Evolutionary conservation across 2,888 invertebrate species (phyloP).

Genomic region (Cryptus viduatorius): DNA sequence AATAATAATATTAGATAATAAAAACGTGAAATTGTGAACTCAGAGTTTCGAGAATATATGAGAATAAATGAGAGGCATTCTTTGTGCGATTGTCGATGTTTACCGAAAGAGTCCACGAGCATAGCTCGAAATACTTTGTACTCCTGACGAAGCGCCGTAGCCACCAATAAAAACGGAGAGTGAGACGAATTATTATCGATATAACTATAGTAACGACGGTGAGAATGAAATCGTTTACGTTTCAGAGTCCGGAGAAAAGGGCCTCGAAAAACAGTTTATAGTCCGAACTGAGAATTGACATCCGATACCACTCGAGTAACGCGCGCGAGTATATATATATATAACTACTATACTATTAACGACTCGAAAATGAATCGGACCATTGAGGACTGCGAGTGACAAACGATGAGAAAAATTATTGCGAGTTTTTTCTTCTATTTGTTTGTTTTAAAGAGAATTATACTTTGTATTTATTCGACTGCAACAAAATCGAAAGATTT

Average conservation of each 20-base stretch:
- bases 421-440: background rate
- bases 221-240: background rate
- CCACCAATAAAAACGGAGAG: background rate
- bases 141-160: conserved; percentile 16
- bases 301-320: conserved; percentile 44
- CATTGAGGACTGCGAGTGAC: background rate
- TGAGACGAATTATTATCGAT: conserved; percentile 18
- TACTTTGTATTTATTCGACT: background rate
- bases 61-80: no score
- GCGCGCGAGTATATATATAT: conserved; percentile 5
- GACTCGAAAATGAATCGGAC: background rate
- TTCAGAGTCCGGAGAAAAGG: conserved; percentile 38
- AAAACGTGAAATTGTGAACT: no score
- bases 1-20: no score
- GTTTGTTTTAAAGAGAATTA: background rate
- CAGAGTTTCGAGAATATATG: no score
- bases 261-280: background rate
- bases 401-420: background rate
- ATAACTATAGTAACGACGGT: background rate
- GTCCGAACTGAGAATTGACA: conserved; percentile 16
- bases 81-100: background rate
- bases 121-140: conserved; percentile 24
- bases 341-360: background rate
- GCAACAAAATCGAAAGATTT: background rate
- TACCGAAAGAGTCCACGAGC: conserved; percentile 20